These are phyloP conservation scores for Rhyacophila evoluta DNA, from an alignment of 2,888 invertebrate species.

Conservation along the genomic window DNA sequence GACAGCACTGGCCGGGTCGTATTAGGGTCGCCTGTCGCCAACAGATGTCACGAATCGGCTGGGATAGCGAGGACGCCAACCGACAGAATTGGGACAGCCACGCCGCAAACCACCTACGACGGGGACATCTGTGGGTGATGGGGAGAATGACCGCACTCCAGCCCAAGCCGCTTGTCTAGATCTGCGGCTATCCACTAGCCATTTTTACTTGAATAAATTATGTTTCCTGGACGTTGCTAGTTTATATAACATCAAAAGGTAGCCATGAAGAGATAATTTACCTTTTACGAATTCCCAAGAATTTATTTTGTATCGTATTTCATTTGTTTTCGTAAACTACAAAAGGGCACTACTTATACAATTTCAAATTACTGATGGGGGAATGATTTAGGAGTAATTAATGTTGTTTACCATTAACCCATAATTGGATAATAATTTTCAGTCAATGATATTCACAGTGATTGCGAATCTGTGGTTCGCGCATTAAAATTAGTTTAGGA, in stretches of 20 bases:
- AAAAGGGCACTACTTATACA: no score
- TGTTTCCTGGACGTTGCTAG: not conserved
- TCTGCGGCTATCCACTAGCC: not conserved
- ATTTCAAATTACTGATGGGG: no score
- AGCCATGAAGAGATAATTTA: not conserved
- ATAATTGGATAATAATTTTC: no score
- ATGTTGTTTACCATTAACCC: no score
- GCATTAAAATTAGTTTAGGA: no score
- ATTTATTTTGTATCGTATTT: no score
- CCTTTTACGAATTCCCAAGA: no score
- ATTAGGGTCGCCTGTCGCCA: constrained; percentile 41
- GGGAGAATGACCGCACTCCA: constrained; percentile 5
- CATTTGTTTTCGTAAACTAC: no score
- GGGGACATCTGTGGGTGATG: constrained; percentile 14
- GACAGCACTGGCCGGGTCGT: not conserved
- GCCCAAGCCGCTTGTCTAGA: not conserved
- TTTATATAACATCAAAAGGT: not conserved
- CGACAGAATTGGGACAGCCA: constrained; percentile 13
- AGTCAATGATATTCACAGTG: no score
- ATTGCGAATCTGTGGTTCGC: no score
- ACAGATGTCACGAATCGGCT: constrained; percentile 44
- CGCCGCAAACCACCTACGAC: constrained; percentile 5
- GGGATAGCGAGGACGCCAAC: constrained; percentile 37
- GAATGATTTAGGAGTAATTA: no score
- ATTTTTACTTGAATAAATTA: not conserved